These are phyloP conservation scores for Phyto melanocephala DNA, from an alignment of 2,888 invertebrate species.

Conservation along the genomic window DNA sequence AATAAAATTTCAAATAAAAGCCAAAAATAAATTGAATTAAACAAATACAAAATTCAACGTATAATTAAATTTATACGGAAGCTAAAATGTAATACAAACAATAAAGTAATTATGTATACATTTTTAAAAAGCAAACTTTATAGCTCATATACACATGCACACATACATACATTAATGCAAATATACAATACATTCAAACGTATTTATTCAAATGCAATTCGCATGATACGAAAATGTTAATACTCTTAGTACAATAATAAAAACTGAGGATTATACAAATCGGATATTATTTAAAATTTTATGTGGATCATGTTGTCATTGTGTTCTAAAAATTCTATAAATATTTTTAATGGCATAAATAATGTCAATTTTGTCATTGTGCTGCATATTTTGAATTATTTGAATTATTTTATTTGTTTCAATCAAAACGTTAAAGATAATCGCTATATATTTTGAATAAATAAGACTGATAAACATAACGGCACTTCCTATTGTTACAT, in stretches of 20 bases:
- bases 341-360: not conserved
- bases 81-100: slow-evolving; percentile 32
- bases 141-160: not conserved
- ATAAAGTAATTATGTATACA: slow-evolving; percentile 37
- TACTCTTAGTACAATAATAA: slow-evolving; percentile 11
- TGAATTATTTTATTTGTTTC: slow-evolving; percentile 10
- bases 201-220: not conserved
- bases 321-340: slow-evolving; percentile 1
- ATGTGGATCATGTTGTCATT: slow-evolving; percentile 32
- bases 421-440: slow-evolving; percentile 9
- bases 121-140: too few relatives aligned
- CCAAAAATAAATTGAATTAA: slow-evolving; percentile 34
- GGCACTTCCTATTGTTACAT: too few relatives aligned
- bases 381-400: slow-evolving; percentile 14
- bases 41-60: slow-evolving; percentile 25
- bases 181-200: not conserved
- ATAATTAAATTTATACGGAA: slow-evolving; percentile 55
- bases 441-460: not conserved
- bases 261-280: slow-evolving; percentile 41
- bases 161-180: not conserved
- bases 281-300: slow-evolving; percentile 36
- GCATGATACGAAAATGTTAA: not conserved
- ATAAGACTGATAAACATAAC: not conserved
- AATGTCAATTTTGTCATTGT: slow-evolving; percentile 27
- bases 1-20: slow-evolving; percentile 32